These are phyloP conservation scores for Onychorhynchus coronatus DNA, from an alignment of 2,113 vertebrate species.

Conservation along the genomic window DNA sequence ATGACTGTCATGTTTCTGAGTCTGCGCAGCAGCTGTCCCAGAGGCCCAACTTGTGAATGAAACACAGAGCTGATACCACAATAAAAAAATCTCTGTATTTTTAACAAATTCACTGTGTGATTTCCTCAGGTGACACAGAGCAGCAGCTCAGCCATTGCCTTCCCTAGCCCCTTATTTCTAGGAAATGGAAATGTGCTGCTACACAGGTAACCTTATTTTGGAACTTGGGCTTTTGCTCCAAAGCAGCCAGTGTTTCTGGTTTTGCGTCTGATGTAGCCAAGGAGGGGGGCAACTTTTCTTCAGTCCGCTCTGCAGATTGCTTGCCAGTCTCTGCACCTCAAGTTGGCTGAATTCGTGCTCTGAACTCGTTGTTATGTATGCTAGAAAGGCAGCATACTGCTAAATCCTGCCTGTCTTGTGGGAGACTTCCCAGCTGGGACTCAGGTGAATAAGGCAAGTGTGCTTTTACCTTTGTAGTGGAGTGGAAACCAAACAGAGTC, in stretches of 20 bases:
- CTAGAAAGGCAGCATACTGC: neutral
- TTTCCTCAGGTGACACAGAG: neutral
- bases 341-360: neutral
- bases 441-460: neutral
- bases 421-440: neutral
- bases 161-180: neutral
- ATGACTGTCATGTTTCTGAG: neutral
- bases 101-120: neutral
- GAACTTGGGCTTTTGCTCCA: neutral
- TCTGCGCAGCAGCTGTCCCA: neutral
- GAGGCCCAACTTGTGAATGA: neutral
- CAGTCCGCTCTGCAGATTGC: neutral
- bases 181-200: neutral
- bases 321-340: neutral
- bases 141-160: neutral
- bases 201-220: neutral
- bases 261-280: neutral
- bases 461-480: conserved; percentile 12
- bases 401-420: neutral
- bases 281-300: neutral
- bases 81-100: neutral
- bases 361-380: conserved; percentile 21
- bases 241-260: neutral
- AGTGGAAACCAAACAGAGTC: conserved; percentile 17
- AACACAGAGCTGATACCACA: neutral